Evolutionary conservation across 2,113 vertebrate species (phyloP), one percentile per base, ranked within the genome.

Genomic region (Dinomys branickii): DNA sequence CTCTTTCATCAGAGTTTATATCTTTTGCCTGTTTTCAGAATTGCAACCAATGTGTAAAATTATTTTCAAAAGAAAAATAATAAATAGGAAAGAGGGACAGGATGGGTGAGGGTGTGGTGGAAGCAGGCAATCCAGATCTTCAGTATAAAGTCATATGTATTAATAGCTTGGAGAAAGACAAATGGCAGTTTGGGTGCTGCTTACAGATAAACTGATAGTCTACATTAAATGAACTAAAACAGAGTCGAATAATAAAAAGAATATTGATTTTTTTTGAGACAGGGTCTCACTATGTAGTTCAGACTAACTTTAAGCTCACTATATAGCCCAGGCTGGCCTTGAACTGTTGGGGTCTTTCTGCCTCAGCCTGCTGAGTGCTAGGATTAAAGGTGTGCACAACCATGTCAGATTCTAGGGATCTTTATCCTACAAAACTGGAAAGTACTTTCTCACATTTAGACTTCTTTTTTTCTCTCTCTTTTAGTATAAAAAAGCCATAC

Each of bases 131-230:
- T 54, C 2, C 97, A 80, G 6, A 56, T 98, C 59, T 97, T 98
- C 91, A 95, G 98, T 97, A 98, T 97, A 97, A 97, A 98, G 97
- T 97, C 14, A 90, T 65, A 0, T n/a, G n/a, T 63, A 96, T 97
- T 94, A 96, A 97, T 98, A 95, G 98, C 97, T 58, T 54, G 90
- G 58, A 73, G 97, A 98, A 98, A 97, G 94, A 96, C 82, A 95
- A 73, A 65, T 97, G 75, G 95, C 96, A 59, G 88, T 96, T 98
- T 97, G 77, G 3, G 94, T 98, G 85, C 82, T 97, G 84, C 83
- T 97, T 97, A 93, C 73, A 97, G 96, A 95, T 97, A 98, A 97
- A 85, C 85, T 89, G 81, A 94, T 97, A 95, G 95, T 96, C 92
- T 95, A n/a, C 50, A 94, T 67, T 87, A 97, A 97, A 81, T 97